Conservation (phyloP, 2,113 vertebrate species). For the Pluvialis apricaria region DNA sequence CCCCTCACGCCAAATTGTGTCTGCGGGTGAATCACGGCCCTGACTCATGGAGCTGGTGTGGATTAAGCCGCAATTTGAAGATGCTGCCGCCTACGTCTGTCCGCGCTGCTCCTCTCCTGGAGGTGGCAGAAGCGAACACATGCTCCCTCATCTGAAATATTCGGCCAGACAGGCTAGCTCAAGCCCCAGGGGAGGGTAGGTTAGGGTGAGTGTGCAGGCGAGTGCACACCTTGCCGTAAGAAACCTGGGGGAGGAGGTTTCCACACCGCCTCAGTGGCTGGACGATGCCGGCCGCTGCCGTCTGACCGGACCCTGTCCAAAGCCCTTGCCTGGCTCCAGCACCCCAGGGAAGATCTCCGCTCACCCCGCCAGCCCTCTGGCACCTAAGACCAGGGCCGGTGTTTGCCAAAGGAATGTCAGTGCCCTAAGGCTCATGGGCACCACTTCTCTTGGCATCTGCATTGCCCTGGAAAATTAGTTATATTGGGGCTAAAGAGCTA, state of each 20-base stretch:
- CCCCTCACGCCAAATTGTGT: background rate
- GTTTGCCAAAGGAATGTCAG: background rate
- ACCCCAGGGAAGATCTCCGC: background rate
- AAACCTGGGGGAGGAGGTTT: background rate
- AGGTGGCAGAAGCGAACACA: constrained; percentile 32
- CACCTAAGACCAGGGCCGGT: background rate
- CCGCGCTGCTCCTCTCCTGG: background rate
- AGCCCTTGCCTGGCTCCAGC: background rate
- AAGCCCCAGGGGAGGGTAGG: background rate
- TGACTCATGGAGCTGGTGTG: constrained; percentile 10
- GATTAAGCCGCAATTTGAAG: constrained; percentile 29
- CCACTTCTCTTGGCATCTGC: background rate
- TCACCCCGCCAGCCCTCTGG: accelerated
- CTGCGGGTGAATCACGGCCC: constrained; percentile 26
- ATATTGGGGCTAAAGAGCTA: background rate
- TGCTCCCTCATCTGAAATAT: background rate
- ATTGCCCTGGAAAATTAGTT: constrained; percentile 5
- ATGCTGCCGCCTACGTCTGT: constrained; percentile 13
- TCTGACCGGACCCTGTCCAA: background rate
- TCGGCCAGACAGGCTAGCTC: background rate
- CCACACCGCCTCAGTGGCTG: background rate
- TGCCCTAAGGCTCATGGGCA: background rate
- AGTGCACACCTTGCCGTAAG: background rate
- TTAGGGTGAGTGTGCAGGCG: background rate
- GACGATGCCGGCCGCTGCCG: background rate